Conservation (phyloP, 2,797 vertebrate species). For the Centroberyx gerrardi region DNA sequence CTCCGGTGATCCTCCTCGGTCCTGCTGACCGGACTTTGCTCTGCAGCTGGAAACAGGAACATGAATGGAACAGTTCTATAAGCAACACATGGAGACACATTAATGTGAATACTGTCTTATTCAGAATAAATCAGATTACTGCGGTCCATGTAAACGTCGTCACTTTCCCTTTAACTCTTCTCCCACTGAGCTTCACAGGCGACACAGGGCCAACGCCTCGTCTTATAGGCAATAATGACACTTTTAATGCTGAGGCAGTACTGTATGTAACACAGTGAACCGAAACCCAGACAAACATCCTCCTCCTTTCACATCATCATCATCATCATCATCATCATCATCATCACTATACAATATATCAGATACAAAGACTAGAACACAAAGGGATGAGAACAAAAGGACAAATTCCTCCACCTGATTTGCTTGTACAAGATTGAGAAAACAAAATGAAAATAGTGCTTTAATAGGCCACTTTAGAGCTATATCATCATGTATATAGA, state of each 20-base stretch:
- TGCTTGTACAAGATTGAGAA: slow-evolving; percentile 44
- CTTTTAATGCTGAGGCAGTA: slow-evolving; percentile 81
- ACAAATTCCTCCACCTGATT: slow-evolving; percentile 40
- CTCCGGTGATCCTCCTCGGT: too few relatives aligned
- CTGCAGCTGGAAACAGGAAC: too few relatives aligned
- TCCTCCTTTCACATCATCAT: slow-evolving; percentile 35
- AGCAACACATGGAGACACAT: too few relatives aligned
- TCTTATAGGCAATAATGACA: slow-evolving; percentile 59
- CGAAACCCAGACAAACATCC: slow-evolving; percentile 57
- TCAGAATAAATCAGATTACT: too few relatives aligned
- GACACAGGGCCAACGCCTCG: not conserved
- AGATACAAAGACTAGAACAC: slow-evolving; percentile 60
- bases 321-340: slow-evolving; percentile 23
- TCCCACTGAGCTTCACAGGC: too few relatives aligned
- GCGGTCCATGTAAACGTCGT: too few relatives aligned
- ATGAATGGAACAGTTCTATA: too few relatives aligned
- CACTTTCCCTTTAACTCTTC: too few relatives aligned
- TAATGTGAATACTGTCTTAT: too few relatives aligned
- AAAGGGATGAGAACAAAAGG: slow-evolving; percentile 56
- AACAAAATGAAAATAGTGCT: slow-evolving; percentile 54
- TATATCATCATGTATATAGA: slow-evolving; percentile 75
- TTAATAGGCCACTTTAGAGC: slow-evolving; percentile 77
- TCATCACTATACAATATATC: slow-evolving; percentile 30
- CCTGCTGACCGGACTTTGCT: too few relatives aligned
- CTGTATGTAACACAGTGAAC: slow-evolving; percentile 75